phyloP scores from a whole-genome alignment of 92 coral and sea anemone species.

The Siderastrea siderea region DNA sequence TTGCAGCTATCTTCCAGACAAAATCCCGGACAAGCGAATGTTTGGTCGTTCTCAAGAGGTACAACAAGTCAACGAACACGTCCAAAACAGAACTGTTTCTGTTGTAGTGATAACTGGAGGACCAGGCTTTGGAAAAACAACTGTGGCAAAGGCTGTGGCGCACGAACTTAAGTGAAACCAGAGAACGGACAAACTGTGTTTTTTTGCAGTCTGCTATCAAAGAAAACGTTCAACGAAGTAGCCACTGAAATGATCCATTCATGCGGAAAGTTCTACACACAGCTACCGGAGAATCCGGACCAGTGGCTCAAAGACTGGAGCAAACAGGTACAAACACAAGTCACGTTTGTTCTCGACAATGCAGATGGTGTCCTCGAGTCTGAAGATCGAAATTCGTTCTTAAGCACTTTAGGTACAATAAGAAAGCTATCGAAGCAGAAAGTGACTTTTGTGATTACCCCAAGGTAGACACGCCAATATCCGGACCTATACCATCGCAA shows the following conservation, averaged over 20 bases:
- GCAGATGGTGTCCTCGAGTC: constrained; percentile 25
- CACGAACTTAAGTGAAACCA: neutral
- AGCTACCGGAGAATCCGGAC: constrained; percentile 5
- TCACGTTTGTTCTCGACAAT: constrained; percentile 30
- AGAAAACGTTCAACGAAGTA: neutral
- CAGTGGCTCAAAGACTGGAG: constrained; percentile 38
- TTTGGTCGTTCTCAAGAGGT: constrained; percentile 37
- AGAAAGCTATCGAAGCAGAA: neutral
- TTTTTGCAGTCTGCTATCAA: neutral
- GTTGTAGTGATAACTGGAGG: constrained; percentile 33
- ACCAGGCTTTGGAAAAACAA: constrained; percentile 34
- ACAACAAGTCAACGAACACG: neutral
- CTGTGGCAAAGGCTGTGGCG: constrained; percentile 14
- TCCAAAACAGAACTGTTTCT: neutral
- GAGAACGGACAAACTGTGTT: neutral
- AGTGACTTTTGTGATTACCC: constrained; percentile 35
- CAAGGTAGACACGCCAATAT: neutral
- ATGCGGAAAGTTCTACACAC: neutral
- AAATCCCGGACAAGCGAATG: neutral
- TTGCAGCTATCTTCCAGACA: constrained; percentile 15
- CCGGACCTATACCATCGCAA: neutral
- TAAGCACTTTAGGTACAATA: constrained; percentile 8
- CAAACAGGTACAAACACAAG: neutral
- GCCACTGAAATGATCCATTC: neutral
- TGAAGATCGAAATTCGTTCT: neutral